These are phyloP conservation scores for Griposia aprilina DNA, from an alignment of 2,888 invertebrate genomes.

Conservation along the genomic window DNA sequence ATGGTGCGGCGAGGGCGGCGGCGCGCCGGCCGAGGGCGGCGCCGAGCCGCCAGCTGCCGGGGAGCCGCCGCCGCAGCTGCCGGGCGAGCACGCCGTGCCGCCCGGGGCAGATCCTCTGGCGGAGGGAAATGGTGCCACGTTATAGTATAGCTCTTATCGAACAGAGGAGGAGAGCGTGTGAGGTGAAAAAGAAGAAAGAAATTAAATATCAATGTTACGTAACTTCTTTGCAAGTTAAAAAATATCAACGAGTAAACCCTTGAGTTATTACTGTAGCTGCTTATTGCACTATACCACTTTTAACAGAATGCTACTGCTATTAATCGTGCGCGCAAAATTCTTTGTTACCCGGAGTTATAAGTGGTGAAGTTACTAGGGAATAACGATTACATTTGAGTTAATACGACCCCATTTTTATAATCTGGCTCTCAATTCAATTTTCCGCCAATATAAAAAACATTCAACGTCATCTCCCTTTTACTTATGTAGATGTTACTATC, in stretches of 20 bases:
- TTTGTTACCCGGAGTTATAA: not conserved
- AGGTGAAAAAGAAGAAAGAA: not conserved
- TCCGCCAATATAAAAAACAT: not conserved
- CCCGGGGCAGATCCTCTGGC: not conserved
- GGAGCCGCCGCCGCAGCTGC: slow-evolving; percentile 87
- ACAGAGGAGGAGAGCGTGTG: rapidly evolving
- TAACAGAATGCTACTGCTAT: not conserved
- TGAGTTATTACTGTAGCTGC: not conserved
- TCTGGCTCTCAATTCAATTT: not conserved
- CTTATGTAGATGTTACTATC: not conserved
- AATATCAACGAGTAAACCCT: not conserved
- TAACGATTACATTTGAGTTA: not conserved
- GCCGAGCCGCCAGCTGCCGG: slow-evolving; percentile 85
- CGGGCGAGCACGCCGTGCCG: slow-evolving; percentile 83
- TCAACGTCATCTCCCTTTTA: not conserved
- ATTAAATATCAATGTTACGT: not conserved
- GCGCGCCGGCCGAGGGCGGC: slow-evolving; percentile 85
- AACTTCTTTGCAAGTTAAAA: not conserved
- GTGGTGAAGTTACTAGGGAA: not conserved
- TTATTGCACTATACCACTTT: not conserved
- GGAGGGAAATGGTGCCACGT: no score
- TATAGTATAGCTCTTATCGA: rapidly evolving
- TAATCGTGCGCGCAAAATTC: not conserved
- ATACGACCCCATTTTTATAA: not conserved
- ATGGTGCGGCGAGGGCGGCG: slow-evolving; percentile 79